phyloP scores from a whole-genome alignment of 37 sponge, comb jelly and placozoan genomes.

The Oopsacas minuta region DNA sequence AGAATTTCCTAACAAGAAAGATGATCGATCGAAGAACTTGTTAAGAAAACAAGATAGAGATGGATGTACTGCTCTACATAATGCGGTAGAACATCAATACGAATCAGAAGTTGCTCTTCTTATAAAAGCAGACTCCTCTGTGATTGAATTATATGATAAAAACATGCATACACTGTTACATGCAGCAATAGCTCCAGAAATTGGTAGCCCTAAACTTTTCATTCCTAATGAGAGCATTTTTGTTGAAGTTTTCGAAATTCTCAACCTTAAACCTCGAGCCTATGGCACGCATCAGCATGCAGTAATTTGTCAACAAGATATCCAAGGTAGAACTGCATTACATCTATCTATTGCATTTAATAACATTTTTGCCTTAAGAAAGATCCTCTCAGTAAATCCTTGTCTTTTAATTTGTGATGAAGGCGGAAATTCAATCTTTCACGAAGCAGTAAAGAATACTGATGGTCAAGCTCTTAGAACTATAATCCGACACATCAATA shows the following conservation, averaged over 20 bases:
- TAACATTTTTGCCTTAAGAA: neutral
- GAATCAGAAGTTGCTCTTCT: neutral
- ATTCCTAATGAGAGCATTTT: neutral
- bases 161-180: neutral
- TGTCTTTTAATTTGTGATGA: neutral
- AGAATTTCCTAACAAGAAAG: neutral
- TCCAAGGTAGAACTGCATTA: neutral
- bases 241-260: neutral
- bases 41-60: neutral
- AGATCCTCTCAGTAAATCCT: neutral
- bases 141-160: neutral
- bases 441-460: neutral
- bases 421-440: neutral
- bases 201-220: neutral
- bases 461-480: neutral
- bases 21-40: neutral
- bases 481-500: neutral
- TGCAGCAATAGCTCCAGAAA: neutral
- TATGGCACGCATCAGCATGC: neutral
- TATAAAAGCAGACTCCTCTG: neutral
- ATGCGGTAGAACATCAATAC: neutral
- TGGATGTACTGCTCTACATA: neutral
- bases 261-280: neutral
- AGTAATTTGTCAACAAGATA: neutral
- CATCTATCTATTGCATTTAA: neutral